Percentiles rank a stretch among this genome's conserved stretches.
Conservation (phyloP, 2,113 vertebrate species). For the Tonatia bakeri region DNA sequence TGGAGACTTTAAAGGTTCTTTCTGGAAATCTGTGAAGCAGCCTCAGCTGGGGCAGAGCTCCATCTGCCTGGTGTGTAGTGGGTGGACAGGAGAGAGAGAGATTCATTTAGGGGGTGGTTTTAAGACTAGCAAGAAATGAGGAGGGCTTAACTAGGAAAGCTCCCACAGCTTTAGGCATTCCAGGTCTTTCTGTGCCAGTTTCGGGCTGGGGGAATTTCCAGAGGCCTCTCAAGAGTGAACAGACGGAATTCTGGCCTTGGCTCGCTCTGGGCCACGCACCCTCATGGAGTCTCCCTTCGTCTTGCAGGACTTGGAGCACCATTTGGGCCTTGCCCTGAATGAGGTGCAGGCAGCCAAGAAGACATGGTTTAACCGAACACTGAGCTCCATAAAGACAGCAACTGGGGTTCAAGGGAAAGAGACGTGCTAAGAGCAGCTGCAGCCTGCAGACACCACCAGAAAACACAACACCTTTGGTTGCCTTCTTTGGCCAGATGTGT, state of each 20-base stretch:
- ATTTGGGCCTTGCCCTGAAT: conserved; percentile 94
- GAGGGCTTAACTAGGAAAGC: neutral
- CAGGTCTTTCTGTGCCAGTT: neutral
- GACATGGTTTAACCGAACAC: conserved; percentile 99
- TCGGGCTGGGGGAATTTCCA: neutral
- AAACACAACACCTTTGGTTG: conserved; percentile 83
- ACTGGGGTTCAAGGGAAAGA: conserved; percentile 98
- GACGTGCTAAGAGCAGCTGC: conserved; percentile 85
- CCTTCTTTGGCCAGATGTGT: conserved; percentile 85
- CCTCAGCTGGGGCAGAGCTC: neutral
- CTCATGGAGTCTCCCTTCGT: neutral
- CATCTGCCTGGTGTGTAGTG: neutral
- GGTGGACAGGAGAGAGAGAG: neutral
- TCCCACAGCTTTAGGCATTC: neutral
- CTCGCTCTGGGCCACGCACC: neutral
- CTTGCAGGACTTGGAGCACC: conserved; percentile 94
- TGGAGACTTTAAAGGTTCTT: neutral
- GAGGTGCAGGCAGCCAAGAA: conserved; percentile 99
- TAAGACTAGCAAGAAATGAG: neutral
- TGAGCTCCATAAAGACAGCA: conserved; percentile 98
- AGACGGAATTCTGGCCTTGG: neutral
- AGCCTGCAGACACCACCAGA: conserved; percentile 63
- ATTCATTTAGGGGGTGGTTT: neutral
- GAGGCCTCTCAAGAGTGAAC: neutral
- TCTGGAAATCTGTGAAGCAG: neutral